Evolutionary conservation across 2,888 invertebrate species (phyloP), one percentile per base, ranked within the genome.

Genomic region (Idaea biselata): DNA sequence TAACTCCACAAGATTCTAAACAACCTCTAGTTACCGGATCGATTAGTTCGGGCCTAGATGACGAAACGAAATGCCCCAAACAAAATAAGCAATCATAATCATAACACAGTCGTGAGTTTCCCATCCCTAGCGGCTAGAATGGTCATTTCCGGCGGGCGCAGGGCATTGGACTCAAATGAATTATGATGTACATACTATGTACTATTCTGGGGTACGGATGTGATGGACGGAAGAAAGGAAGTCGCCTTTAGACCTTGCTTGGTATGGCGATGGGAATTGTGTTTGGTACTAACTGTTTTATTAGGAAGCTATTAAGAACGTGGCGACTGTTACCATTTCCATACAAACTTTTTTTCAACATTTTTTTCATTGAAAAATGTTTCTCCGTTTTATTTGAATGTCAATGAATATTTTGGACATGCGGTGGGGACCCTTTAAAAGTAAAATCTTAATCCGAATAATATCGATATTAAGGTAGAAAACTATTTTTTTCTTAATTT

Each of bases 191-290:
- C 67, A 71, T 69, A 70, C 75, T 80, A 81, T 66, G 72, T 69
- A 70, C 75, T 80, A 81, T 80, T 80, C 79, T 71, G 67, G 70
- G 70, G 66, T 70, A 65, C 80, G 80, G 81, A 81, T 79, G 80
- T 77, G 65, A 67, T 68, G 65, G 70, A 72, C 69, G 80, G 78
- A 79, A 78, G 72, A 75, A n/a, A n/a, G n/a, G n/a, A n/a, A n/a
- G n/a, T 75, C 77, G 78, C 74, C 77, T 72, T 32, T 60, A 61
- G 59, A 62, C 58, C 61, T 68, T 65, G 67, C 70, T 70, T 66
- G 68, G 62, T 55, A 60, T 55, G 61, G 7, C 6, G 58, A n/a
- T 55, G 18, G 31, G 17, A 60, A 55, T 31, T 32, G 31, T 53
- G 16, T 6, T 44, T 44, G 1, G 14, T 44, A 44, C 8, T 44